These are phyloP conservation scores for Noctua janthina DNA, from an alignment of 2,888 invertebrate genomes.

Conservation along the genomic window DNA sequence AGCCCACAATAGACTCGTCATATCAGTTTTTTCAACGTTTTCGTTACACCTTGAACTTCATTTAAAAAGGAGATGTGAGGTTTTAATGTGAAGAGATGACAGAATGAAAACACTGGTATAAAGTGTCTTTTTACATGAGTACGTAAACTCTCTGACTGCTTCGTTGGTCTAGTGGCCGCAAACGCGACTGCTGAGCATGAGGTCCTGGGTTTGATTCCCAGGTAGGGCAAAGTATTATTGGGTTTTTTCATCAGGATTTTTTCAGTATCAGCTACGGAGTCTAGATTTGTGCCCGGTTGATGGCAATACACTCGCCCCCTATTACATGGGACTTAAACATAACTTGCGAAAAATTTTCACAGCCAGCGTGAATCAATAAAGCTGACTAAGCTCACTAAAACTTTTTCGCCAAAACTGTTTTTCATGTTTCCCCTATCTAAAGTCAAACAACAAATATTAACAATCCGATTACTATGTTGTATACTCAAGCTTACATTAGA, in stretches of 20 bases:
- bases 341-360: no score
- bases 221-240: no score
- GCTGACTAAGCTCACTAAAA: neutral
- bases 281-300: no score
- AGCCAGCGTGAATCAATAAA: constrained; percentile 1
- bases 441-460: constrained; percentile 52
- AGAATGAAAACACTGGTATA: neutral
- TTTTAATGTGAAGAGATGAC: neutral
- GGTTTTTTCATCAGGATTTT: no score
- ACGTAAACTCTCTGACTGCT: neutral
- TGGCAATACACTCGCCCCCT: no score
- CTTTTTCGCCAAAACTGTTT: constrained; percentile 19
- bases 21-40: constrained; percentile 49
- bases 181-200: no score
- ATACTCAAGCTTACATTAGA: constrained; percentile 54
- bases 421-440: constrained; percentile 20
- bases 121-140: neutral
- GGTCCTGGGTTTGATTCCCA: no score
- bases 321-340: no score
- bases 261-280: no score
- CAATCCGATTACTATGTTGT: constrained; percentile 48
- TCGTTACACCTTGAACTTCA: constrained; percentile 37
- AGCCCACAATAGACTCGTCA: constrained; percentile 58
- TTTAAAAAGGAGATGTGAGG: constrained; percentile 4
- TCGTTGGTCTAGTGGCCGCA: no score